Evolutionary conservation across 2,113 vertebrate species (phyloP).

Genomic region (Cairina moschata): DNA sequence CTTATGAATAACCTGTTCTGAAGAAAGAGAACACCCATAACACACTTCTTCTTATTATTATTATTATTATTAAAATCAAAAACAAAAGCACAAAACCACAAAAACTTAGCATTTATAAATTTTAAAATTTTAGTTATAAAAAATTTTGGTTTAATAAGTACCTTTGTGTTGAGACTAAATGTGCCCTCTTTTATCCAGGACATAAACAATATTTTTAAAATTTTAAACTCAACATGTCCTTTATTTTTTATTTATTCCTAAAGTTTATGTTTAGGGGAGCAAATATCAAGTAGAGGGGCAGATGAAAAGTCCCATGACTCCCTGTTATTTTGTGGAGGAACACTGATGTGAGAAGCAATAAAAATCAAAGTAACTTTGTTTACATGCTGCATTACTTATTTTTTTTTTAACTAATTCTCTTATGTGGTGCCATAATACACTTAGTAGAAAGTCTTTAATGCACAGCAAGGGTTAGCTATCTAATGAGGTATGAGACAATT

Average conservation of each 20-base stretch:
- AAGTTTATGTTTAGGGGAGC: background rate
- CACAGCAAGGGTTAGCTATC: constrained; percentile 32
- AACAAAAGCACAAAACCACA: too few relatives aligned
- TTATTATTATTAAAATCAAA: too few relatives aligned
- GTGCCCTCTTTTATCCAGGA: background rate
- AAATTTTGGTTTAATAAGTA: background rate
- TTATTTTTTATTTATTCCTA: background rate
- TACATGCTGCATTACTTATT: background rate
- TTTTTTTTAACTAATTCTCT: background rate
- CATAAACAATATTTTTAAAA: background rate
- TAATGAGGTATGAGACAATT: constrained; percentile 51
- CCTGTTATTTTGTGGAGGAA: background rate
- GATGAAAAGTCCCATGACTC: background rate
- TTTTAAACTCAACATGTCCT: background rate
- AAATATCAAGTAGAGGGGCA: background rate
- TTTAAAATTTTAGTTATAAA: background rate
- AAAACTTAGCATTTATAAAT: background rate
- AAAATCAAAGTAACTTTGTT: constrained; percentile 26
- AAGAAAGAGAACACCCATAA: background rate
- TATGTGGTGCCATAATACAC: background rate
- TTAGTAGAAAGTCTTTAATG: constrained; percentile 10
- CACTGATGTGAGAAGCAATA: background rate
- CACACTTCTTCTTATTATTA: background rate
- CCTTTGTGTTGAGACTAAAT: background rate
- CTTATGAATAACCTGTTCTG: background rate